A percentile compares a stretch with the other conserved stretches of the same genome.
Conservation (phyloP, 2,113 vertebrate species). For the Gallinago media region DNA sequence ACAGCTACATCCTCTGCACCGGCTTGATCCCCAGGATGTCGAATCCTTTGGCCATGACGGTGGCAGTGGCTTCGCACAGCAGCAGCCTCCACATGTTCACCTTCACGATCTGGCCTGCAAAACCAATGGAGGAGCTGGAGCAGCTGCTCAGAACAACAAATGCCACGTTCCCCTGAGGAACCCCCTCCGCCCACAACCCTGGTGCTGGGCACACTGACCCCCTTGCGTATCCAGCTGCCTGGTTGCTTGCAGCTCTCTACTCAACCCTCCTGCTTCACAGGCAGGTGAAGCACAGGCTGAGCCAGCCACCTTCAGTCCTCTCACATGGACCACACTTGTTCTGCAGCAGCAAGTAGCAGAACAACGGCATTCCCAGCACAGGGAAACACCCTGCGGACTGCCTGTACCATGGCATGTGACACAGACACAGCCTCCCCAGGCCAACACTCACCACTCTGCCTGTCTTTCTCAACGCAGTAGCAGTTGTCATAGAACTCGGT, state of each 20-base stretch:
- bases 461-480: constrained; percentile 97
- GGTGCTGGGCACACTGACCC: neutral
- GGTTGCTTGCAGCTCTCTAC: neutral
- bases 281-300: neutral
- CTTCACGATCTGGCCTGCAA: constrained; percentile 89
- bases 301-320: neutral
- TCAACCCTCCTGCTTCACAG: neutral
- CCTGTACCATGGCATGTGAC: neutral
- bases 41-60: constrained; percentile 93
- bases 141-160: neutral
- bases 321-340: neutral
- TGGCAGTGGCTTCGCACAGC: constrained; percentile 91
- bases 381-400: neutral
- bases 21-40: constrained; percentile 93
- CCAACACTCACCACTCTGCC: constrained; percentile 86
- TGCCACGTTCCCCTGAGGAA: accelerated
- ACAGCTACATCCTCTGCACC: constrained; percentile 91
- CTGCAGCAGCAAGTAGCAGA: neutral
- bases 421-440: accelerated
- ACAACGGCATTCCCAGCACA: neutral
- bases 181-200: accelerated
- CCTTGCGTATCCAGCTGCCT: neutral
- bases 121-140: neutral
- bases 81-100: constrained; percentile 97
- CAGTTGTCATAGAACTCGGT: constrained; percentile 98